Percentiles rank a stretch among this genome's conserved stretches.
Evolutionary conservation across 1,140 invertebrate species (phyloP).

Genomic region (Galleria mellonella): DNA sequence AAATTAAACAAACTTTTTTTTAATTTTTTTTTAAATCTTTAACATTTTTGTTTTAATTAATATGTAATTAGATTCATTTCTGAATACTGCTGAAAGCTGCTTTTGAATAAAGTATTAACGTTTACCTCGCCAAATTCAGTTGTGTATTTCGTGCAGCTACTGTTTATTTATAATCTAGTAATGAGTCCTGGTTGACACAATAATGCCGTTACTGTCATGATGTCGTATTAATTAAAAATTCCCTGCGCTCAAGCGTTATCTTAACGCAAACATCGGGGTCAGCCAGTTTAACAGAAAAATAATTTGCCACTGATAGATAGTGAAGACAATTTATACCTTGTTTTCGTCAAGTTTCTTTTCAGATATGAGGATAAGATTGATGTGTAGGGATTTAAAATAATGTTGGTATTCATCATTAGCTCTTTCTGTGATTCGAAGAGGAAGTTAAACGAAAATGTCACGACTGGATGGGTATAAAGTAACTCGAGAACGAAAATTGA

Average conservation of each 20-base stretch:
- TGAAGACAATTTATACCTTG: slow-evolving; percentile 37
- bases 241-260: slow-evolving; percentile 27
- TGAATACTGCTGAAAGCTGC: no score
- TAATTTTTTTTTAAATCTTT: no score
- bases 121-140: no score
- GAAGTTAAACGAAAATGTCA: not conserved
- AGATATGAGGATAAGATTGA: not conserved
- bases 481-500: no score
- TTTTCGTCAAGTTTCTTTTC: slow-evolving; percentile 19
- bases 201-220: slow-evolving; percentile 12
- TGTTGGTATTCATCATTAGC: not conserved
- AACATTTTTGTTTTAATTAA: no score
- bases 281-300: slow-evolving; percentile 59
- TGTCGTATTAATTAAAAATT: slow-evolving; percentile 47
- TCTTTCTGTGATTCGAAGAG: slow-evolving; percentile 5
- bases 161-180: no score
- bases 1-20: no score
- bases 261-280: slow-evolving; percentile 31
- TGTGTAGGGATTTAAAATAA: slow-evolving; percentile 1
- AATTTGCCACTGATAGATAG: slow-evolving; percentile 60
- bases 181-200: not conserved
- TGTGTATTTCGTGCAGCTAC: no score
- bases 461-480: no score
- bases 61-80: no score
- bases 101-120: no score